A percentile compares a stretch with the other conserved stretches of the same genome.
Evolutionary conservation across 1,140 invertebrate species (phyloP).

Genomic region (Saccostrea echinata): DNA sequence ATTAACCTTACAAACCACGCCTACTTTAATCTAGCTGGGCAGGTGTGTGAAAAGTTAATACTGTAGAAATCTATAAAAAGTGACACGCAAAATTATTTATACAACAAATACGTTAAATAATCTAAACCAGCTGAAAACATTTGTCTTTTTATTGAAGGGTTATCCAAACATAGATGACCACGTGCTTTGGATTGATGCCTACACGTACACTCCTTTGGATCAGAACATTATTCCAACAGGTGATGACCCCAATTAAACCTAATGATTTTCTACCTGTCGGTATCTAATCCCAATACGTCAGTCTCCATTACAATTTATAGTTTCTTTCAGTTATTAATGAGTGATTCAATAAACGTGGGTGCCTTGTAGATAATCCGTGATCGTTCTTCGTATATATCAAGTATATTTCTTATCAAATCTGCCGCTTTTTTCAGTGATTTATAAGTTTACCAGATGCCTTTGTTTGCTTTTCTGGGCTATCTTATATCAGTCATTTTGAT

Average conservation of each 20-base stretch:
- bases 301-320: neutral
- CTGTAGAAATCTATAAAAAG: neutral
- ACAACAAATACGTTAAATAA: neutral
- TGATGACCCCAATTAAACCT: conserved; percentile 56
- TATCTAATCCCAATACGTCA: neutral
- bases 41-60: conserved; percentile 79
- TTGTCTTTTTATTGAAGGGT: conserved; percentile 76
- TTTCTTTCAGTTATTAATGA: neutral
- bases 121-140: neutral
- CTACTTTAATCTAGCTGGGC: conserved; percentile 96
- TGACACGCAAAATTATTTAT: too few relatives aligned
- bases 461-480: neutral
- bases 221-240: conserved; percentile 87
- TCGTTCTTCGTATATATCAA: neutral
- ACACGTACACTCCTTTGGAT: conserved; percentile 89
- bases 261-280: neutral
- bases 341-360: neutral
- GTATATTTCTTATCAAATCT: neutral
- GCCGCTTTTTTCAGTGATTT: neutral
- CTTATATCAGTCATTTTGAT: neutral
- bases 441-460: neutral
- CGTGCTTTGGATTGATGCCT: conserved; percentile 86
- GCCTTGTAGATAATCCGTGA: neutral
- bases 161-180: conserved; percentile 85
- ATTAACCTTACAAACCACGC: conserved; percentile 95